Base-by-base conservation (phyloP, 2,888 invertebrate species). In the Leucania comma region DNA sequence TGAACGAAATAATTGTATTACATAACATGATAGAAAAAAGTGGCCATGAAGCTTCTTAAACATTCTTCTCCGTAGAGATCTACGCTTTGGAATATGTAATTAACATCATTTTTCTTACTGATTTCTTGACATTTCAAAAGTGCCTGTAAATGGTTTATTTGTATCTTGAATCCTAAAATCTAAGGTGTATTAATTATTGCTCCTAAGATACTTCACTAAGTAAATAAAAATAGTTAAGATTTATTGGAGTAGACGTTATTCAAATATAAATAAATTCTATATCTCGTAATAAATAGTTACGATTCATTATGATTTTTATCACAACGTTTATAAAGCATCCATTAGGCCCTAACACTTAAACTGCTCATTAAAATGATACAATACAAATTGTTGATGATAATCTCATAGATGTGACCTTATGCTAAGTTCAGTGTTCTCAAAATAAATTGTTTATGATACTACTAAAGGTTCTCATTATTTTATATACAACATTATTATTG, bases 361-460 rank as follows among this genome's bases (percentile, higher is more conserved):
- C n/a, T 29, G 4, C 14, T 54, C 48, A 74, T 67, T 74, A 54
- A 48, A 59, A 54, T 50, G 0, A 74, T 32, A 66, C 46, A 26
- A 24, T 26, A 20, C 12, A 42, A 74, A 62, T 62, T n/a, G 42
- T 51, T 50, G 22, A 26, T 35, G 35, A 4, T 51, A 6, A 66
- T 73, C 14, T 57, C 3, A 6, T 26, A 50, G 42, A 72, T 35
- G 8, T 12, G 50, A 10, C 32, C 24, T 14, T 29, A 26, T 3
- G 4, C 29, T 29, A 9, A 51, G 53, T 61, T 61, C 22, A 70
- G 26, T 60, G 14, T 46, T 26, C 4, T 1, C 1, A 71, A 61
- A 4, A 46, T 22, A 4, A 29, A 17, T 35, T 2, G 9, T 38
- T 10, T 67, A 9, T 26, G 32, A 17, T 32, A 42, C 9, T 22